These are phyloP conservation scores for Aphyosemion australe DNA, from an alignment of 2,113 vertebrate genomes.

Conservation along the genomic window DNA sequence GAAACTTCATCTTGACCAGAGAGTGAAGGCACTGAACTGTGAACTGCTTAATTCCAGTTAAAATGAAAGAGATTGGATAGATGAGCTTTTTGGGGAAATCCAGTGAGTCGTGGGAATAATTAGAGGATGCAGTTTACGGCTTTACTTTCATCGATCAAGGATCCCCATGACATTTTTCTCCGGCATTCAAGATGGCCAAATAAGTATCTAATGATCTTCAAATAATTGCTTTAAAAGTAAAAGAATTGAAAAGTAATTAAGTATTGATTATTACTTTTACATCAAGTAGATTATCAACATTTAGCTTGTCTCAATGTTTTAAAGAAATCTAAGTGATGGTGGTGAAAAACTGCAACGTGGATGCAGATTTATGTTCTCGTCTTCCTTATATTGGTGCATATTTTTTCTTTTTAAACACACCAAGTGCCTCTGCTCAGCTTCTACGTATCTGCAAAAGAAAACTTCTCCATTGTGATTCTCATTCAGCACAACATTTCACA, in stretches of 20 bases:
- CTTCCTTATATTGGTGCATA: neutral
- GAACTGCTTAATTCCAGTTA: too few relatives aligned
- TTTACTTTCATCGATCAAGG: too few relatives aligned
- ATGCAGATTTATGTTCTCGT: neutral
- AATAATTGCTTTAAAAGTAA: too few relatives aligned
- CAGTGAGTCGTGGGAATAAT: too few relatives aligned
- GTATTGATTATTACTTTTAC: neutral
- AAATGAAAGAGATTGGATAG: too few relatives aligned
- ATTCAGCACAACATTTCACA: constrained; percentile 46
- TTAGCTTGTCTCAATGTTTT: neutral
- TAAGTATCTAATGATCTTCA: too few relatives aligned
- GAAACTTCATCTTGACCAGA: too few relatives aligned
- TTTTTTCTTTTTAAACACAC: neutral
- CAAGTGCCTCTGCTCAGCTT: neutral
- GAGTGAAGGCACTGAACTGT: too few relatives aligned
- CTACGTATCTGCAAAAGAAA: constrained; percentile 2
- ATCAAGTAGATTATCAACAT: neutral
- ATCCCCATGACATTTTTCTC: too few relatives aligned
- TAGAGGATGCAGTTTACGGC: too few relatives aligned
- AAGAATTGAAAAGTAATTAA: neutral
- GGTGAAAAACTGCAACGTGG: neutral
- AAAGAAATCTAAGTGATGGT: neutral
- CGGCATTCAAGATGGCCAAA: too few relatives aligned
- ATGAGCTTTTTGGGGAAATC: too few relatives aligned
- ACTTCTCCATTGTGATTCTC: constrained; percentile 36